Evolutionary conservation across 2,888 invertebrate genomes (phyloP), one percentile per base, ranked within the genome.

Genomic region (Psylliodes chrysocephalus): DNA sequence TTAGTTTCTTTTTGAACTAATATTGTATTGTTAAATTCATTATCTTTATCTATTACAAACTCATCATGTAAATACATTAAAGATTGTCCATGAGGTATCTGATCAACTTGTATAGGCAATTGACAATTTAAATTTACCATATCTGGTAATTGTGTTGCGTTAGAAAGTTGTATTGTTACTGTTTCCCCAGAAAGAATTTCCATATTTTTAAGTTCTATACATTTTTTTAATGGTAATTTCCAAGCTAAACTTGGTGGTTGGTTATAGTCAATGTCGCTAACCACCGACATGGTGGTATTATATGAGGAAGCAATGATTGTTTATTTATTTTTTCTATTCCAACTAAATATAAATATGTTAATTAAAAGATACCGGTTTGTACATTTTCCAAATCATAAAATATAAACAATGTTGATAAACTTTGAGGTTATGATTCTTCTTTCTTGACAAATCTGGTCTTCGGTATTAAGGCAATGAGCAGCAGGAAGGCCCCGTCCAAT

Each of bases 141-240:
- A 25, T 47, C 56, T 6, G 46, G n/a, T 46, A 56, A 33, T 15
- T 56, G 56, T 8, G 14, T 17, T 35, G 35, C 3, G 17, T 57
- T 25, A 0, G 35, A 5, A 10, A 64, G 17, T 44, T 64, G 42
- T 18, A 64, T 46, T n/a, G 52, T 60, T 12, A 47, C 55, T 15
- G 60, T 54, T 28, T 55, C 60, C 2, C 60, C 35, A 8, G 60
- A 51, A 28, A 54, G 30, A 25, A 60, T 44, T 12, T 55, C 60
- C 17, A 47, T 38, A 12, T 40, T 57, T 47, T 61, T 65, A 12
- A 56, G 17, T 2, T 65, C 53, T 33, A 49, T 30, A 42, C 56
- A 52, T 38, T 63, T 66, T 35, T 59, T 66, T 3, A 59, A 30
- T 14, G 63, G 66, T 18, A 66, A 1, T 40, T 59, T 66, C 66